Conservation (phyloP, 2,888 invertebrate species). For the Dorcus hopei region DNA sequence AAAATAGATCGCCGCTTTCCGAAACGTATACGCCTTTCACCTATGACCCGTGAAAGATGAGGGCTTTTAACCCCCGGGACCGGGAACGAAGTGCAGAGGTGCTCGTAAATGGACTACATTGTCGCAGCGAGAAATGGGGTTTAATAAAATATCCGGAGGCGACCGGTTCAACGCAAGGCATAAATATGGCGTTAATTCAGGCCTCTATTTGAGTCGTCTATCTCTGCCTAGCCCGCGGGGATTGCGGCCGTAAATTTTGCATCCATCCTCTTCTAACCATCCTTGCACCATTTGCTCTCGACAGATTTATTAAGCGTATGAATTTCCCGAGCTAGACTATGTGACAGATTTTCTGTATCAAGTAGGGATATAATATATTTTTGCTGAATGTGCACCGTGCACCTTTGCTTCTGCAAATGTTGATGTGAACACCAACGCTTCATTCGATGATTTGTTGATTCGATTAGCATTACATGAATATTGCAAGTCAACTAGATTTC, state of each 20-base stretch:
- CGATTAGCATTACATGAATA: too few relatives aligned
- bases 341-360: constrained; percentile 2
- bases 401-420: too few relatives aligned
- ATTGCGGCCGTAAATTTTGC: background rate
- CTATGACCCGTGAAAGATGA: too few relatives aligned
- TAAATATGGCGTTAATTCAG: constrained; percentile 2
- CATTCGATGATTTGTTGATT: too few relatives aligned
- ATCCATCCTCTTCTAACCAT: background rate
- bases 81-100: background rate
- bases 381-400: background rate
- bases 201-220: background rate
- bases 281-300: background rate
- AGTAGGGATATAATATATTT: background rate
- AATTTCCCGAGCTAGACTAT: background rate
- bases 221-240: background rate
- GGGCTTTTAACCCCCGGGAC: too few relatives aligned
- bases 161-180: constrained; percentile 1
- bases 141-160: constrained; percentile 1
- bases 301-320: constrained; percentile 2
- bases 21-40: too few relatives aligned
- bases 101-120: background rate
- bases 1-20: too few relatives aligned
- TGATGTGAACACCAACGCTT: too few relatives aligned
- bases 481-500: too few relatives aligned
- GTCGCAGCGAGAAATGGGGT: background rate